Base-by-base conservation (phyloP, 2,888 invertebrate species). In the Isotomurus palustris region DNA sequence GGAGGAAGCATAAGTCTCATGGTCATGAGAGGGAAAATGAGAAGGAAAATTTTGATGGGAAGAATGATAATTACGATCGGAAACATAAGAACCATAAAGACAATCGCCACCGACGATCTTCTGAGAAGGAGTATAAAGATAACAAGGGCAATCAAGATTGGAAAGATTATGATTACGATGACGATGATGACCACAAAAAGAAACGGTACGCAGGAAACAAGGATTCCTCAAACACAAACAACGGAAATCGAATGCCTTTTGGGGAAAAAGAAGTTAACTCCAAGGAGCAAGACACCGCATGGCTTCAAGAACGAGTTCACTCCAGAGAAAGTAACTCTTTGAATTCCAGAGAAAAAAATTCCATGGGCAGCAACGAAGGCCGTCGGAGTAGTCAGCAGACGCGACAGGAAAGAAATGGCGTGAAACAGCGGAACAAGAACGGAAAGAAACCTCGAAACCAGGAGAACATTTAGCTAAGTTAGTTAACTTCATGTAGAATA, bases 301-400 rank as follows among this genome's bases (percentile, higher is more conserved):
- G 62, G 59, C 35, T 50, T 10, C n/a, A 40, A 17, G 49, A 56
- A 6, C 44, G 62, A 45, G 62, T 60, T 21, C 60, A 64, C 24
- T 10, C 35, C 2, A 52, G 64, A 22, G 60, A 66, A 27, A 38
- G 53, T 6, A 50, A 55, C 19, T n/a, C n/a, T n/a, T n/a, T n/a
- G n/a, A n/a, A n/a, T n/a, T n/a, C n/a, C n/a, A n/a, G n/a, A n/a
- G n/a, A n/a, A n/a, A n/a, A n/a, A n/a, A n/a, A n/a, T n/a, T n/a
- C n/a, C n/a, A n/a, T n/a, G n/a, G n/a, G n/a, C n/a, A n/a, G n/a
- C n/a, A n/a, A n/a, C n/a, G n/a, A n/a, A n/a, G n/a, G n/a, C n/a
- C n/a, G n/a, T n/a, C n/a, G n/a, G n/a, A 61, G 64, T 27, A 67
- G 58, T 53, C 66, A 67, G 67, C 68, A 67, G 53, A 55, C 60